phyloP scores from a whole-genome alignment of 1,140 invertebrate species.

The Anoplophora glabripennis region DNA sequence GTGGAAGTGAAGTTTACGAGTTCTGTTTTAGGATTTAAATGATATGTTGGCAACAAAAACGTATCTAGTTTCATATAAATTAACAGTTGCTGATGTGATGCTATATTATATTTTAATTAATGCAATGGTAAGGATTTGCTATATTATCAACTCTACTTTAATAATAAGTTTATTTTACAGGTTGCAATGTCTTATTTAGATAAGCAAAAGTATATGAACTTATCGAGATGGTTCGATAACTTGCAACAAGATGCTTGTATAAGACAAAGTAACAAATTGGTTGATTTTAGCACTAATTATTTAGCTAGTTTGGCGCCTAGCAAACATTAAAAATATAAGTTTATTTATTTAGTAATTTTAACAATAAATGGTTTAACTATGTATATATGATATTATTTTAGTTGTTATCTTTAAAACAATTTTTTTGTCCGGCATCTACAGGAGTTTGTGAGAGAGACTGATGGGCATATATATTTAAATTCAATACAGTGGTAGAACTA shows the following conservation, averaged over 20 bases:
- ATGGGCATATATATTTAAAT: not conserved
- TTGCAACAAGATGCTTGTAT: conserved; percentile 60
- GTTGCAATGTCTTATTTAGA: conserved; percentile 53
- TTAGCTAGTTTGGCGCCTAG: conserved; percentile 51
- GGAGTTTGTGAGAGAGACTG: not conserved
- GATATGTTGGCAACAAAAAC: conserved; percentile 51
- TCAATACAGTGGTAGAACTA: no score
- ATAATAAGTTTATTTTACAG: conserved; percentile 1
- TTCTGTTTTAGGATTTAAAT: conserved; percentile 54
- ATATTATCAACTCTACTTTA: not conserved
- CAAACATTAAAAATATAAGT: conserved; percentile 40
- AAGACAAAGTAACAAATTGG: conserved; percentile 54
- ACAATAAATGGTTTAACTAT: no score
- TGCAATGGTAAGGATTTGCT: conserved; percentile 55
- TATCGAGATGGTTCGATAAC: conserved; percentile 67
- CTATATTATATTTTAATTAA: conserved; percentile 57
- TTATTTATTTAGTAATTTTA: conserved; percentile 4
- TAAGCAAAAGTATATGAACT: conserved; percentile 60
- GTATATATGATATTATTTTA: no score
- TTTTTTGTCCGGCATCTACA: not conserved
- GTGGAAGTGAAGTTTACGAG: no score
- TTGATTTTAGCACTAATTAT: conserved; percentile 59
- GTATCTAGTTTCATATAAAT: conserved; percentile 56
- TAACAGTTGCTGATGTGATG: conserved; percentile 58
- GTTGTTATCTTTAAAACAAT: not conserved